Base-by-base conservation (phyloP, 92 coral and sea anemone genomes). In the Nematostella vectensis region DNA sequence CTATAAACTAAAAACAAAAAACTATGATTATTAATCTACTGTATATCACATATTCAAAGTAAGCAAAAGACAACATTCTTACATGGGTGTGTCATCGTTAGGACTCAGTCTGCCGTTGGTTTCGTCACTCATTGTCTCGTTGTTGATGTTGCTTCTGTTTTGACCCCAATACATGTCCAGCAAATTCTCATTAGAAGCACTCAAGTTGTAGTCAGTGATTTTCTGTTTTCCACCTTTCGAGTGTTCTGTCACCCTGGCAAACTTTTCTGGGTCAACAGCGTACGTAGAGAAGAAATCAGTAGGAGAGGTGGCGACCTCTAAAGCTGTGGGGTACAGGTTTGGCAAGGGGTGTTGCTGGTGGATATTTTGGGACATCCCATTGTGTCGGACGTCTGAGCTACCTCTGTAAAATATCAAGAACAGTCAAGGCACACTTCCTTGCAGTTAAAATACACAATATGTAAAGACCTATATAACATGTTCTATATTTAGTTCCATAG, bases 111-210 rank as follows among this genome's bases (percentile, higher is more conserved):
- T 68, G 1, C 77, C 96, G 66, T 79, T 82, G 8, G 96, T 47
- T 43, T 84, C 58, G 20, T 65, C 75, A 23, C 29, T 65, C 8
- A 53, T 29, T 16, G 62, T 43, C 47, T 22, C 55, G 10, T 22
- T 27, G 11, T 27, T 21, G 23, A 37, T 48, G 12, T 47, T 29
- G 1, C 53, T 64, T 13, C 54, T 48, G 24, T 53, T 50, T 12
- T 63, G 61, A 3, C 60, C 61, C 26, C 94, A 66, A 56, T 81
- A 85, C 30, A 80, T 70, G 29, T 75, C 83, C 30, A 85, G 64
- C 47, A 85, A 61, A 68, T 85, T 83, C 52, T 85, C 94, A 52
- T 77, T 77, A 0, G 94, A 85, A 10, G 88, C 87, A 45, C 88
- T 80, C 53, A 85, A 69, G 31, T 77, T 83, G 33, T 57, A 76